These are phyloP conservation scores for Rhimphoctona megacephalus DNA, from an alignment of 2,888 invertebrate species.

Conservation along the genomic window DNA sequence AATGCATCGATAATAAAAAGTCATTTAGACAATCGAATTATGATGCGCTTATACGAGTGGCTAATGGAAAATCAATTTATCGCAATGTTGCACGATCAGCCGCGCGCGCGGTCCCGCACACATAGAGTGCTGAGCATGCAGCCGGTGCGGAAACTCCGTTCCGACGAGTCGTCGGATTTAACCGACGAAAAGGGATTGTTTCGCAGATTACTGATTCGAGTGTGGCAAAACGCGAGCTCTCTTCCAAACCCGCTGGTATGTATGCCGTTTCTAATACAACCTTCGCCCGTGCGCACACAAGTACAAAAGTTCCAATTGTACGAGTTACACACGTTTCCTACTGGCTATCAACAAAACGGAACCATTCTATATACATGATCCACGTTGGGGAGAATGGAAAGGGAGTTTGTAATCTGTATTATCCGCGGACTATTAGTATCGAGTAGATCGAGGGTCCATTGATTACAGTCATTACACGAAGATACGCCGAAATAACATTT, in stretches of 20 bases:
- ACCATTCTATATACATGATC: neutral
- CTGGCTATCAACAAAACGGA: constrained; percentile 3
- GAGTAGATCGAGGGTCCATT: constrained; percentile 80
- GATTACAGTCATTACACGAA: constrained; percentile 81
- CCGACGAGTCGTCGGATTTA: constrained; percentile 63
- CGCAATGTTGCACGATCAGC: constrained; percentile 37
- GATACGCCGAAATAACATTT: constrained; percentile 78
- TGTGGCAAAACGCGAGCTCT: constrained; percentile 79
- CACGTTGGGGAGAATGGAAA: constrained; percentile 59
- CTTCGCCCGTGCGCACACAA: neutral
- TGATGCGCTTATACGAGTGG: constrained; percentile 38
- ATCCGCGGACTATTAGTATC: constrained; percentile 83
- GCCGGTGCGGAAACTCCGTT: constrained; percentile 11
- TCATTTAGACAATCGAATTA: constrained; percentile 44
- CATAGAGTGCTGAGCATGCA: neutral
- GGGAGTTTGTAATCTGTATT: constrained; percentile 82
- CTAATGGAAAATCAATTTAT: constrained; percentile 78
- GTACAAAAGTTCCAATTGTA: neutral
- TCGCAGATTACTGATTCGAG: constrained; percentile 80
- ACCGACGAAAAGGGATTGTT: constrained; percentile 79
- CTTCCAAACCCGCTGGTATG: neutral
- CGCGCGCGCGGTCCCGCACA: neutral
- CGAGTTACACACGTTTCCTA: constrained; percentile 26
- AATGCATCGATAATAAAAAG: neutral
- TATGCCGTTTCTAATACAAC: neutral